Percentiles rank a stretch among this genome's conserved stretches.
Evolutionary conservation across 1,140 invertebrate species (phyloP).

Genomic region (Maconellicoccus hirsutus): DNA sequence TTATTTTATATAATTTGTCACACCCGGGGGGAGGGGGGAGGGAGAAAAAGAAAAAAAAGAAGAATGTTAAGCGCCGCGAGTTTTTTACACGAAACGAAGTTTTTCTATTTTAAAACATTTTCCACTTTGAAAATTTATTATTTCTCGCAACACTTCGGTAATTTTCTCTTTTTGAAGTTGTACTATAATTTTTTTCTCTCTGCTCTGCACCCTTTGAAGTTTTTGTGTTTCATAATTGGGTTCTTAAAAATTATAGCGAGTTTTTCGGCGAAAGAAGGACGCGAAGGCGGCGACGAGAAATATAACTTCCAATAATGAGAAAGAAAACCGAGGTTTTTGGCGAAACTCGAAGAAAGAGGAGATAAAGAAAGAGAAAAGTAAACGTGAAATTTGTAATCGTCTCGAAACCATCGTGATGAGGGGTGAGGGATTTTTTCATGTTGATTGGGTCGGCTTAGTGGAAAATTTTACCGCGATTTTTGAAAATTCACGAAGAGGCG

Average conservation of each 20-base stretch:
- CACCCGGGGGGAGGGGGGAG: too few relatives aligned
- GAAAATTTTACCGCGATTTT: too few relatives aligned
- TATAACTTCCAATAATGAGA: background rate
- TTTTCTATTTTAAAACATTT: slow-evolving; percentile 17
- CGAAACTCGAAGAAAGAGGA: too few relatives aligned
- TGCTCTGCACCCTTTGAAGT: background rate
- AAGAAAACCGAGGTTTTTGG: too few relatives aligned
- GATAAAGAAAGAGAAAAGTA: too few relatives aligned
- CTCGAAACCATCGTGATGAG: too few relatives aligned
- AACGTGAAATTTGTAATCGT: too few relatives aligned
- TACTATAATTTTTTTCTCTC: background rate
- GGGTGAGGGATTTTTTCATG: too few relatives aligned
- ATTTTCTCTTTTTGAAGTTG: slow-evolving; percentile 10
- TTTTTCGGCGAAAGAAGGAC: background rate
- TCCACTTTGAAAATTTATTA: slow-evolving; percentile 19
- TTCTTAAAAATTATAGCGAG: background rate
- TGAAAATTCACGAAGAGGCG: too few relatives aligned
- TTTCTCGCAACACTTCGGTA: slow-evolving; percentile 19
- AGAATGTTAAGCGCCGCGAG: background rate
- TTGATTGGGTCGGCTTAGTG: too few relatives aligned
- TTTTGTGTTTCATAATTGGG: background rate
- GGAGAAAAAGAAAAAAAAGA: too few relatives aligned
- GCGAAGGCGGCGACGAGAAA: background rate
- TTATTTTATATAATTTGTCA: too few relatives aligned
- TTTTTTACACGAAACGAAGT: background rate